A percentile compares a stretch with the other conserved stretches of the same genome.
Conservation (phyloP, 2,113 vertebrate genomes). For the Rhinogobius similis region DNA sequence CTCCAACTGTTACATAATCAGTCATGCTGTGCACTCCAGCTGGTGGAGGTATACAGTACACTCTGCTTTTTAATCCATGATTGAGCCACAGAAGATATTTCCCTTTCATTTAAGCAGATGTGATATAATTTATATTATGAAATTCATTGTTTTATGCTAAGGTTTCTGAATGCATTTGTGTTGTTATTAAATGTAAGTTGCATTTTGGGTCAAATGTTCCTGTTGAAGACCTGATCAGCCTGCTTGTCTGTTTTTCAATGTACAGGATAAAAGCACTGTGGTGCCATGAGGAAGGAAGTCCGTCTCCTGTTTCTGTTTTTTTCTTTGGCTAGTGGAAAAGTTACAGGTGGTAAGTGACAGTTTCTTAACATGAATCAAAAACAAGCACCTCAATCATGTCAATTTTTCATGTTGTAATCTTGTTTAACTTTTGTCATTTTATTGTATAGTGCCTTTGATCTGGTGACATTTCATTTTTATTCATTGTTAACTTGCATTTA, state of each 20-base stretch:
- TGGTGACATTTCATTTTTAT: background rate
- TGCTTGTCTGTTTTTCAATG: constrained; percentile 19
- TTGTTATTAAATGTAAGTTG: constrained; percentile 20
- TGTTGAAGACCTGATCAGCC: constrained; percentile 1
- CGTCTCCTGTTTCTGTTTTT: constrained; percentile 33
- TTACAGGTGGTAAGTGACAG: constrained; percentile 64
- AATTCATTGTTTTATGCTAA: background rate
- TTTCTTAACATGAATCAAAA: background rate
- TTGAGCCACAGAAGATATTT: background rate
- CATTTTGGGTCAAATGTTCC: background rate
- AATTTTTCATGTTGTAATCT: constrained; percentile 1
- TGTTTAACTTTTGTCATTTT: background rate
- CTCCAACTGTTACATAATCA: constrained; percentile 66
- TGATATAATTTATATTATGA: background rate
- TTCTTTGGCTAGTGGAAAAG: constrained; percentile 10
- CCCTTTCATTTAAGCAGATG: background rate
- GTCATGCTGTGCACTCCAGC: constrained; percentile 58
- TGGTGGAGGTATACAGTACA: constrained; percentile 58
- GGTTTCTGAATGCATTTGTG: constrained; percentile 5
- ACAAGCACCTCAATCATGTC: constrained; percentile 1
- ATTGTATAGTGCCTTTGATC: background rate
- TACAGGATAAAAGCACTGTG: constrained; percentile 27
- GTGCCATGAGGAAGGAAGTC: constrained; percentile 57
- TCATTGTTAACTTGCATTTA: constrained; percentile 46
- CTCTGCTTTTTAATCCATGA: constrained; percentile 64